phyloP scores from a whole-genome alignment of 2,888 invertebrate genomes.

The Thalpophila matura region DNA sequence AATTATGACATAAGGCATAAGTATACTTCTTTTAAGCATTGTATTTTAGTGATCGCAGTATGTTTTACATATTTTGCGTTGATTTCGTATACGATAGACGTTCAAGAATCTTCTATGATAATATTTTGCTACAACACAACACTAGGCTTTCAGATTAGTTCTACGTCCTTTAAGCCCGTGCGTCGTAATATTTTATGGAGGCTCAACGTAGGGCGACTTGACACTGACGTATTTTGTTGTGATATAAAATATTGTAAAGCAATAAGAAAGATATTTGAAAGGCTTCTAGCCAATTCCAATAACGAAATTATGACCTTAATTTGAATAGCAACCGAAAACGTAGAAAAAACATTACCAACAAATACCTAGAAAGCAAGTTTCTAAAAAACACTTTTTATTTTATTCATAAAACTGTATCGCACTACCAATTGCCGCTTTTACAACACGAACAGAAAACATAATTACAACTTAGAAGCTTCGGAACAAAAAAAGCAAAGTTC shows the following conservation, averaged over 20 bases:
- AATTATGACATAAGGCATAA: too few relatives aligned
- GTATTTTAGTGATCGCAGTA: too few relatives aligned
- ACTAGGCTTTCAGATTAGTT: conserved; percentile 35
- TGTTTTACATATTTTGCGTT: too few relatives aligned
- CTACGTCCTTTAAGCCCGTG: conserved; percentile 16
- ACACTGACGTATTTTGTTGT: conserved; percentile 26
- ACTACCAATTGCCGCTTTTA: conserved; percentile 4
- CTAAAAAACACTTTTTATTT: background rate
- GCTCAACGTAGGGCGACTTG: conserved; percentile 13
- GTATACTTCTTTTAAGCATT: too few relatives aligned
- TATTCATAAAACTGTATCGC: conserved; percentile 8
- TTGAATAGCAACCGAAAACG: background rate
- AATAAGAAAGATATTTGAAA: background rate
- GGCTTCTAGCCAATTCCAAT: background rate
- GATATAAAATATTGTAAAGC: background rate
- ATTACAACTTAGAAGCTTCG: conserved; percentile 39
- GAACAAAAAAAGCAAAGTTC: conserved; percentile 44
- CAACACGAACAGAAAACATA: conserved; percentile 44
- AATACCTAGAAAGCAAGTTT: background rate
- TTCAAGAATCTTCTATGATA: background rate
- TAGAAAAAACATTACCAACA: background rate
- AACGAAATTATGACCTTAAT: too few relatives aligned
- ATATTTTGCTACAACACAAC: conserved; percentile 17
- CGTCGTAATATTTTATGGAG: conserved; percentile 44
- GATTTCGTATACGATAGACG: too few relatives aligned